phyloP scores from a whole-genome alignment of 2,797 vertebrate species.

The Molossus molossus region DNA sequence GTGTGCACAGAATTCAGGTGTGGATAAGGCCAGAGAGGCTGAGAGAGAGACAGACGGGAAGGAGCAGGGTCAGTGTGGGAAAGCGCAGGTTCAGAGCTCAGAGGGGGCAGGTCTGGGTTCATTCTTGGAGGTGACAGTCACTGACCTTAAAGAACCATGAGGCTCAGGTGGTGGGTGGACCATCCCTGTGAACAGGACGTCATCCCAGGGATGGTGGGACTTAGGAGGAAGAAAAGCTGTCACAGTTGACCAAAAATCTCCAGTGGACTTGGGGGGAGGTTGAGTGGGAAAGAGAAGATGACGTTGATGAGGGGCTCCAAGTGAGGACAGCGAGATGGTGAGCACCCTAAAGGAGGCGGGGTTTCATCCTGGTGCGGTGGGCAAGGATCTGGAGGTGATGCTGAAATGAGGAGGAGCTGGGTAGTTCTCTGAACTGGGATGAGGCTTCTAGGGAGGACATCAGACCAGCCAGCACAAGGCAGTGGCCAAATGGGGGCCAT shows the following conservation, averaged over 20 bases:
- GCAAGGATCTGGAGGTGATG: not conserved
- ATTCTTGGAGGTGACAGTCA: not conserved
- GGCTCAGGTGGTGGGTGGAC: not conserved
- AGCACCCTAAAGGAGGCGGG: not conserved
- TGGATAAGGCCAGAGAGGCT: not conserved
- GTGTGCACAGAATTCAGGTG: not conserved
- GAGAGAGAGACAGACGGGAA: not conserved
- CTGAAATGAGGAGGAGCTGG: not conserved
- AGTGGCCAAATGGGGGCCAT: rapidly evolving
- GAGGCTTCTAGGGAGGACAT: not conserved
- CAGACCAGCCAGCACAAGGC: not conserved
- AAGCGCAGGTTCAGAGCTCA: not conserved
- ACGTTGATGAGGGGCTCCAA: not conserved
- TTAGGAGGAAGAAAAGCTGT: not conserved
- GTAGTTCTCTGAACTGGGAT: not conserved
- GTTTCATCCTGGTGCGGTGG: not conserved
- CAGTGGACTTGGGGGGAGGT: not conserved
- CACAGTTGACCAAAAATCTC: not conserved
- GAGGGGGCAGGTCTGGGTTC: too few relatives aligned
- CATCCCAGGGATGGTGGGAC: not conserved
- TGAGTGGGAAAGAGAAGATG: not conserved
- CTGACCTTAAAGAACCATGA: not conserved
- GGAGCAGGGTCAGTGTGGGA: not conserved
- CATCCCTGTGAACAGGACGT: too few relatives aligned
- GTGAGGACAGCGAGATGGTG: not conserved